Percentiles rank a stretch among this genome's conserved stretches.
Conservation (phyloP, 2,888 invertebrate species). For the Amphiduros pacificus region DNA sequence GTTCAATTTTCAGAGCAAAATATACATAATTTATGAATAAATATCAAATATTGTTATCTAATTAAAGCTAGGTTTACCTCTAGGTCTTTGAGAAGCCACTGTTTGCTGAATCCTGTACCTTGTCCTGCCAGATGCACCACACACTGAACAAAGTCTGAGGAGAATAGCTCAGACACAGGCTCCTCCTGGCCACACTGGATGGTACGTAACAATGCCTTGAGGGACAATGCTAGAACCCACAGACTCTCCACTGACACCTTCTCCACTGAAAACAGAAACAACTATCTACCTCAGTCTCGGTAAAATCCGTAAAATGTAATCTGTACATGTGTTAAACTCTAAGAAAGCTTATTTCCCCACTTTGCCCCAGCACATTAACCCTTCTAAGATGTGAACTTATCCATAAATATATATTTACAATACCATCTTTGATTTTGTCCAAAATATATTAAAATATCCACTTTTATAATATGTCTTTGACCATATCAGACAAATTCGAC, state of each 20-base stretch:
- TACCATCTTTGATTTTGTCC: too few relatives aligned
- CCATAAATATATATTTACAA: too few relatives aligned
- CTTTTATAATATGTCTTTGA: too few relatives aligned
- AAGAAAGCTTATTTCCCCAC: too few relatives aligned
- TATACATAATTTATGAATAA: too few relatives aligned
- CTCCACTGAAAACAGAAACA: too few relatives aligned
- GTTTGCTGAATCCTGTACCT: slow-evolving; percentile 53
- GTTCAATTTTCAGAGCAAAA: too few relatives aligned
- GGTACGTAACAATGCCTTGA: slow-evolving; percentile 49
- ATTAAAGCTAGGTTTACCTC: slow-evolving; percentile 39
- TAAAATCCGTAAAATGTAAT: background rate
- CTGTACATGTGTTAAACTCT: too few relatives aligned
- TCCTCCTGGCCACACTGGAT: slow-evolving; percentile 30
- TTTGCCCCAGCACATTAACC: too few relatives aligned
- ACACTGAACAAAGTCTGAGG: slow-evolving; percentile 48
- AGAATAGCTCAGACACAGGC: slow-evolving; percentile 34
- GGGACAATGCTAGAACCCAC: slow-evolving; percentile 52
- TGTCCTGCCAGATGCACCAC: slow-evolving; percentile 52
- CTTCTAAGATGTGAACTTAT: too few relatives aligned
- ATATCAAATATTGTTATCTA: background rate
- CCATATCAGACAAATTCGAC: background rate
- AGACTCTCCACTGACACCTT: slow-evolving; percentile 42
- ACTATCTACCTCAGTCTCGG: too few relatives aligned
- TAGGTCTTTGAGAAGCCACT: slow-evolving; percentile 54
- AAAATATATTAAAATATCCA: too few relatives aligned